These are phyloP conservation scores for Halictus quadricinctus DNA, from an alignment of 2,888 invertebrate genomes.

Conservation along the genomic window DNA sequence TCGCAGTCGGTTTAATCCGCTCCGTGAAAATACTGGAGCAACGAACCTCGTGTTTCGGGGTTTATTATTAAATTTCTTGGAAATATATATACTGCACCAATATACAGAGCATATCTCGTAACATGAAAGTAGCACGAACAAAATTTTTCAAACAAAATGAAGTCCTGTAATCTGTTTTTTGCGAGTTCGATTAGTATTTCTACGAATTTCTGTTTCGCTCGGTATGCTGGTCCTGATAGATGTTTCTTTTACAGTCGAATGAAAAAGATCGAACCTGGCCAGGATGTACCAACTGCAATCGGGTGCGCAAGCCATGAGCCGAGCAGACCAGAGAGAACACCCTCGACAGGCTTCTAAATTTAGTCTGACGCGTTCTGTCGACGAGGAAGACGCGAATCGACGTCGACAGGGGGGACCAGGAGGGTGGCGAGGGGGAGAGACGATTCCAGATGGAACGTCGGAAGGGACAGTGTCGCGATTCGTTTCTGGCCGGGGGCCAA, in stretches of 20 bases:
- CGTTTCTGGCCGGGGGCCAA: constrained; percentile 76
- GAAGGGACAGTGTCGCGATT: constrained; percentile 76
- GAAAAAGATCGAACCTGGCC: not conserved
- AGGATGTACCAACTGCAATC: not conserved
- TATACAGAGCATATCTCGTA: not conserved
- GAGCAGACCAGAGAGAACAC: constrained; percentile 34
- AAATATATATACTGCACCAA: too few relatives aligned
- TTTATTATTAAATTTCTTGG: not conserved
- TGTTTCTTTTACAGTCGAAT: not conserved
- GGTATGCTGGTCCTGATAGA: not conserved
- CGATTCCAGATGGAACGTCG: constrained; percentile 59
- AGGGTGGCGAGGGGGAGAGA: not conserved
- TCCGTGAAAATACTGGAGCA: not conserved
- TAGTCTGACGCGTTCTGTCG: constrained; percentile 68
- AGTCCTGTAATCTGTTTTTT: not conserved
- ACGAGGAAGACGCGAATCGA: constrained; percentile 61
- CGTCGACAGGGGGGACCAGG: not conserved
- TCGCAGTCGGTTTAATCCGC: not conserved
- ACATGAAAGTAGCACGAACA: too few relatives aligned
- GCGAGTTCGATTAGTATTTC: too few relatives aligned
- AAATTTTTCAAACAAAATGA: too few relatives aligned
- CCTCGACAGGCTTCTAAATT: constrained; percentile 65
- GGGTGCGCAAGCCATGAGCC: constrained; percentile 6
- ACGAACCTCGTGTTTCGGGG: too few relatives aligned
- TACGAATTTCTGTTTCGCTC: not conserved